Percentiles rank a stretch among this genome's conserved stretches.
Evolutionary conservation across 1,140 invertebrate species (phyloP).

Genomic region (Fragariocoptes setiger): DNA sequence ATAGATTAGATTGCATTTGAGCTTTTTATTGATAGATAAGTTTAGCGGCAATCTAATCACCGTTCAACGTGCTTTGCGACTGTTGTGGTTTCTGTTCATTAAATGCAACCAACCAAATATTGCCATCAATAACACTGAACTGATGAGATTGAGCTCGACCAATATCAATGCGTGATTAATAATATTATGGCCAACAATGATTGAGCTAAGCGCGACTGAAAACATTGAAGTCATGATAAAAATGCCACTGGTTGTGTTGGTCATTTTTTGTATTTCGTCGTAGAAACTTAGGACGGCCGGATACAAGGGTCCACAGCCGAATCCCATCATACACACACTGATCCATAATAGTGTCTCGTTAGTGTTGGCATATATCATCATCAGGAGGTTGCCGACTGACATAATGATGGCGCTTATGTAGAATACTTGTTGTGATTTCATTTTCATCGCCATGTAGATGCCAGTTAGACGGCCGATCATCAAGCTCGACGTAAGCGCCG

Average conservation of each 20-base stretch:
- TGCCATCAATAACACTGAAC: background rate
- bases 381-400: conserved; percentile 5
- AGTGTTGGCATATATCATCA: background rate
- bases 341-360: conserved; percentile 4
- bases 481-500: conserved; percentile 2
- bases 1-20: too few relatives aligned
- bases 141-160: conserved; percentile 6
- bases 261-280: conserved; percentile 2
- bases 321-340: conserved; percentile 6
- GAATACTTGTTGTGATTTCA: conserved; percentile 3
- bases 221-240: conserved; percentile 5
- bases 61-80: too few relatives aligned
- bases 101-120: background rate
- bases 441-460: conserved; percentile 5
- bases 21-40: too few relatives aligned
- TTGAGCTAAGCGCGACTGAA: conserved; percentile 4
- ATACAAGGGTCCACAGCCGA: conserved; percentile 1
- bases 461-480: conserved; percentile 4
- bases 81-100: too few relatives aligned
- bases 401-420: conserved; percentile 4
- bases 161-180: conserved; percentile 5
- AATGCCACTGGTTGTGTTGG: conserved; percentile 7
- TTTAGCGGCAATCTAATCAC: too few relatives aligned
- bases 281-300: background rate
- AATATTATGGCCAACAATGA: conserved; percentile 7